These are phyloP conservation scores for Pomacea maculata DNA, from an alignment of 1,140 invertebrate genomes.

Conservation along the genomic window DNA sequence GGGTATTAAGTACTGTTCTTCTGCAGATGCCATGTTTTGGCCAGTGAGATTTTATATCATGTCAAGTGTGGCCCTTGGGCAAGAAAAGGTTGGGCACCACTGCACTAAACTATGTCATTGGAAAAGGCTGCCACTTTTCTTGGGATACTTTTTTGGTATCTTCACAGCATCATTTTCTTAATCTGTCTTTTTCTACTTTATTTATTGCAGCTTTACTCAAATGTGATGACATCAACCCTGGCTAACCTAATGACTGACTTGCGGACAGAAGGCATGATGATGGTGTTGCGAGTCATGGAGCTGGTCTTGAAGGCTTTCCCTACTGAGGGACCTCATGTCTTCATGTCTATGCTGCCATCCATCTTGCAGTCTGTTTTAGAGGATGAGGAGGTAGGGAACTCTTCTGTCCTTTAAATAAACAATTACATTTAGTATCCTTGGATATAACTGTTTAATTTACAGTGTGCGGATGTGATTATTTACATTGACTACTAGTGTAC, in stretches of 20 bases:
- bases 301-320: conserved; percentile 62
- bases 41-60: too few relatives aligned
- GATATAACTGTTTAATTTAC: too few relatives aligned
- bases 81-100: not conserved
- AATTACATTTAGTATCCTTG: too few relatives aligned
- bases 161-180: not conserved
- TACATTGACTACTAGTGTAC: too few relatives aligned
- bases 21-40: not conserved
- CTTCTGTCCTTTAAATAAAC: too few relatives aligned
- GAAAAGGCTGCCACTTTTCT: not conserved
- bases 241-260: conserved; percentile 80
- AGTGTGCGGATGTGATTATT: too few relatives aligned
- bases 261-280: conserved; percentile 79
- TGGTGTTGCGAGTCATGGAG: conserved; percentile 74
- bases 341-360: conserved; percentile 56
- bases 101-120: not conserved
- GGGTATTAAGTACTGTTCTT: not conserved
- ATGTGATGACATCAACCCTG: conserved; percentile 74
- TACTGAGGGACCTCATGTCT: conserved; percentile 67
- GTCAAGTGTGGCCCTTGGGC: too few relatives aligned
- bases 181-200: not conserved
- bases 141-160: not conserved
- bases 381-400: conserved; percentile 56
- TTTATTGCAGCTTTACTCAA: conserved; percentile 69
- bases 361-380: conserved; percentile 70